Base-by-base conservation (phyloP, 2,797 vertebrate species). In the Catharus ustulatus region DNA sequence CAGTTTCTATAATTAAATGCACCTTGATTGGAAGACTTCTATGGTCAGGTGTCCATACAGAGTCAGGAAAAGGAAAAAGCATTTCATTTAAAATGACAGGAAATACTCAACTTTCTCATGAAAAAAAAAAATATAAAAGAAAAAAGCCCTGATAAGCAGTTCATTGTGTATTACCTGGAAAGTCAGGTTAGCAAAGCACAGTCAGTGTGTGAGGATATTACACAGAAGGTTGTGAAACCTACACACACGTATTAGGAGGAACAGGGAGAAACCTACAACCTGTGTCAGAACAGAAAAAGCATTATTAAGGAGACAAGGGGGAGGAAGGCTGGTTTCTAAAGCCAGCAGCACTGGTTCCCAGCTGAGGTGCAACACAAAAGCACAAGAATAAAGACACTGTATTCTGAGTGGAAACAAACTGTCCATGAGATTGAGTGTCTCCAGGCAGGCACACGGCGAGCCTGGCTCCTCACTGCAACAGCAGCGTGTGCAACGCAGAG, bases 181-280 rank as follows among this genome's bases (percentile, higher is more conserved):
- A 84, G 64, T 68, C 38, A 84, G 48, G 34, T 80, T 93, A 87
- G 55, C 52, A 87, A 74, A 93, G 32, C 63, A 93, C 10, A 9
- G 27, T 23, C 83, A 75, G 15, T 10, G 9, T 40, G 54, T 57
- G 74, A 84, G 1, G 1, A 42, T 46, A 71, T 40, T 63, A 89
- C 15, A 76, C 10, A 59, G 34, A 75, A 36, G 4, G 17, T 49
- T 67, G 72, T 9, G 59, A 45, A 46, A 75, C 43, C 57, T 75
- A 79, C 22, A 82, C 24, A 49, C 34, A 34, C 73, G 71, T 38
- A 78, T 29, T 54, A 61, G 26, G 14, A 71, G 30, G 38, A 93
- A 84, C 43, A 86, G 78, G 55, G 32, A 83, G 40, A 77, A 94
- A 46, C 40, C 75, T 67, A 88, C 36, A 86, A 62, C 29, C 29